Evolutionary conservation across 1,140 invertebrate species (phyloP), one percentile per base, ranked within the genome.

Genomic region (Drosophila repleta): DNA sequence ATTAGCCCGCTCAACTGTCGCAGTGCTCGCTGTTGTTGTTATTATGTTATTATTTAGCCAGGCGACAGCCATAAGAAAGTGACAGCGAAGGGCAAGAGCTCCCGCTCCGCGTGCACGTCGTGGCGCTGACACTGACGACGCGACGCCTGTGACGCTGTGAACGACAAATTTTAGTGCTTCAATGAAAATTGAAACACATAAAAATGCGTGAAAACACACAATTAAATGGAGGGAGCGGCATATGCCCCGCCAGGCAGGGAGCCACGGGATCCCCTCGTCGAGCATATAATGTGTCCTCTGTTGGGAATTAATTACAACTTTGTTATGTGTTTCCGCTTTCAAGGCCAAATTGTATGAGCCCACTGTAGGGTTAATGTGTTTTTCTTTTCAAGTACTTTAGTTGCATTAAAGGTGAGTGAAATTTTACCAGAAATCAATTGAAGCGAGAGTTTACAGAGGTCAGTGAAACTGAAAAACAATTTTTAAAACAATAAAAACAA

Each of bases 121-220:
- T 24, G 49, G 29, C 43, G 51, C 68, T 81, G 78, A 76, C 78
- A 76, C 69, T 77, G 78, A 80, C 68, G 78, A 76, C 58, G 75
- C 68, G 78, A 76, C 58, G 75, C 41, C 70, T 29, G 29, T 8
- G 29, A 29, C 29, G 57, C 17, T 53, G 32, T 46, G 43, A 56
- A 48, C 53, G 79, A 84, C 76, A 84, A 71, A 57, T 84, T 84
- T 84, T 76, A 84, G 76, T 76, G 68, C 76, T 76, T 56, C 61
- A 85, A 84, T 84, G 77, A 85, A 84, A 85, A 85, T 84, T 80
- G 62, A 80, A 85, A 74, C 74, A 67, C 82, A 80, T 79, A 83
- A 83, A 82, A 82, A 74, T 73, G 64, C 65, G 61, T 78, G 74
- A 82, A 72, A 82, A 79, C 74, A 70, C 79, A 78, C 79, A 82